Evolutionary conservation across 2,113 vertebrate species (phyloP), one percentile per base, ranked within the genome.

Genomic region (Coreoperca whiteheadi): DNA sequence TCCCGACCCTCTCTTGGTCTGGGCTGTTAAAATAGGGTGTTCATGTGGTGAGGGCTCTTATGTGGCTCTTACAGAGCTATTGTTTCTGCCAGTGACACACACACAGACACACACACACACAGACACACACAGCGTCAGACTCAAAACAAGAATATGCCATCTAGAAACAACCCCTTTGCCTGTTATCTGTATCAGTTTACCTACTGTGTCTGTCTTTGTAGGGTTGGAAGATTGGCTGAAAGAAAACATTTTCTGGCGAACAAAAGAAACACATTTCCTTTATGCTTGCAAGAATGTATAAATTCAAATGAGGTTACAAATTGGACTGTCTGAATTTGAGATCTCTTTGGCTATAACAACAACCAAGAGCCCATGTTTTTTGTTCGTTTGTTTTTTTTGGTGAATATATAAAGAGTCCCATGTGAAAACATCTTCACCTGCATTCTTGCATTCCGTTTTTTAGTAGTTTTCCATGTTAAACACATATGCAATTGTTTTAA

Each of bases 1-100:
- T 96, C 86, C 96, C 98, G 97, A 98, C 97, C 97, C 97, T 98
- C 97, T 98, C 97, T 97, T 97, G 97, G 96, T 97, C 64, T 79
- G 86, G 96, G 95, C 95, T 90, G 96, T 96, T 96, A 96, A 97
- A 98, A 96, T 97, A 95, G 96, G 97, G 95, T 96, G 96, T 92
- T 90, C 89, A 85, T 91, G 89, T 69, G 87, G 88, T 87, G 92
- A 91, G 91, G 84, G 92, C 92, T 90, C 91, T 93, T 88, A 94
- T 94, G 95, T 92, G 93, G 93, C 95, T 97, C 97, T 97, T 97
- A 97, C 96, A 96, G 96, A 96, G 96, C 95, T 96, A 97, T 98
- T 98, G 98, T 98, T 92, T 92, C 96, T 96, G 96, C 96, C 96
- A 96, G 96, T 94, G 96, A 96, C 50, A 63, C 64, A 74, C 66